Base-by-base conservation (phyloP, 2,888 invertebrate species). In the Rhimphoctona megacephalus region DNA sequence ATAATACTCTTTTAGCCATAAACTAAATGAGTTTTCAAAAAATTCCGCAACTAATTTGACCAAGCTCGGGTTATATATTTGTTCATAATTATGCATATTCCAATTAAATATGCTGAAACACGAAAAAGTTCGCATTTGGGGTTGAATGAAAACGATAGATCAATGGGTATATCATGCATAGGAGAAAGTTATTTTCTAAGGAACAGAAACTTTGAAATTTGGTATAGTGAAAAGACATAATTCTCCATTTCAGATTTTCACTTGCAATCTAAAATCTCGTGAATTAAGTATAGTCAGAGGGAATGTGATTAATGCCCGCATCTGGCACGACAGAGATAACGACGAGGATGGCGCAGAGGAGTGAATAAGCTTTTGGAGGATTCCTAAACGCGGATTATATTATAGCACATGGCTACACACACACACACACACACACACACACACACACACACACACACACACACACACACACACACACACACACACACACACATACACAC, bases 271-370 rank as follows among this genome's bases (percentile, higher is more conserved):
- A 17, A 66, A 52, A 81, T 85, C 72, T 81, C 54, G 70, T 85
- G 76, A 77, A 81, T 81, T 74, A 36, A 64, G 30, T 61, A 43
- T 80, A 76, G 64, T 57, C 39, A 36, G 85, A 81, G 72, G 49
- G 52, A 72, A 77, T 46, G 81, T 85, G 85, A 81, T 85, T 81
- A 81, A 85, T 77, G 76, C 85, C 67, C 49, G 81, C 80, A 81
- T 77, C 85, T 85, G 85, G 81, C 80, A 43, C 76, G 81, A 85
- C 80, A 70, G 81, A 76, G 85, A 85, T 85, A 85, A 85, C 83
- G 78, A 66, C 54, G 49, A 76, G 66, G 66, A 64, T 36, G 66
- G 49, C 22, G 49, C 33, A 36, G 49, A 52, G 49, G 69, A 64
- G 74, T 43, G 80, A 81, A 85, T 85, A 81, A 81, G 85, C 81